Conservation (phyloP, 2,113 vertebrate genomes). For the Casuarius casuarius region DNA sequence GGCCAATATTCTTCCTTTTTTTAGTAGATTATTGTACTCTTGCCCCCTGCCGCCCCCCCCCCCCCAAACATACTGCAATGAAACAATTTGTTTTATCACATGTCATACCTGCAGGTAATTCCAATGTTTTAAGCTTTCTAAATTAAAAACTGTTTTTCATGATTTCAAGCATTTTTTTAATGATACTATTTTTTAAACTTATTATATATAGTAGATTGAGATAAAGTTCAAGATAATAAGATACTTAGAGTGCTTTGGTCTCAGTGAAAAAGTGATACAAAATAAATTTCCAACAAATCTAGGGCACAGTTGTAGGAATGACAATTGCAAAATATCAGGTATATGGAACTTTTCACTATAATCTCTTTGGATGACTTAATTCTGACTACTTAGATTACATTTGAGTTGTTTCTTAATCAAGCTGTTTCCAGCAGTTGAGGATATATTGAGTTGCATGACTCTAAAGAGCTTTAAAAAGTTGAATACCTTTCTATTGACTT, state of each 20-base stretch:
- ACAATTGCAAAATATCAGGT: background rate
- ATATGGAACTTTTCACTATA: background rate
- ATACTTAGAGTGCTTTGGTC: background rate
- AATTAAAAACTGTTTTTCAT: background rate
- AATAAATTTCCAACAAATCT: background rate
- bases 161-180: background rate
- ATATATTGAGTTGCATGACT: background rate
- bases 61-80: background rate
- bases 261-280: background rate
- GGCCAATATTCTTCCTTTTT: background rate
- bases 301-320: background rate
- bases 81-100: background rate
- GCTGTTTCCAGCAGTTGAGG: background rate
- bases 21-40: background rate
- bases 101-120: background rate
- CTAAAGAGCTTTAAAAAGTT: background rate
- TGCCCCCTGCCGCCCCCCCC: background rate
- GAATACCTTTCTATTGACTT: constrained; percentile 65
- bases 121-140: background rate
- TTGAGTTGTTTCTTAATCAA: constrained; percentile 14
- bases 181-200: background rate
- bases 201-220: background rate
- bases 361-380: background rate
- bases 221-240: background rate
- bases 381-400: background rate